Conservation (phyloP, 1,140 invertebrate genomes). For the Lordiphosa mommai region DNA sequence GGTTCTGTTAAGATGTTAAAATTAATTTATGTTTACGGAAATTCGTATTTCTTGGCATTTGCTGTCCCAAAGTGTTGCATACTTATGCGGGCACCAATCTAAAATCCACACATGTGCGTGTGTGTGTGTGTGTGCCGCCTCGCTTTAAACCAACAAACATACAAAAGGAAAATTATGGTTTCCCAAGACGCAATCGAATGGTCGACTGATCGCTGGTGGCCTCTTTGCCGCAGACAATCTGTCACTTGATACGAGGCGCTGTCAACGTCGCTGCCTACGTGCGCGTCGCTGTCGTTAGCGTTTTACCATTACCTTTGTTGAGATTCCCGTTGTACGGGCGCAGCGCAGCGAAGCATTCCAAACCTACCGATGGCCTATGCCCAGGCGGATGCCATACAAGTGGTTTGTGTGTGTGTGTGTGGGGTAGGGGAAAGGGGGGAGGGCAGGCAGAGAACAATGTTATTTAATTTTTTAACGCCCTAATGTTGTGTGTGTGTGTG, state of each 20-base stretch:
- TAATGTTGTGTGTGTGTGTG: not conserved
- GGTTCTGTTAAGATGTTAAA: too few species aligned
- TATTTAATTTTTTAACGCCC: constrained; percentile 60
- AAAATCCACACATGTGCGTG: not conserved
- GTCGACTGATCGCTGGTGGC: constrained; percentile 43
- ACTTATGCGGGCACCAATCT: not conserved
- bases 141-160: not conserved
- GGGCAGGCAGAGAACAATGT: constrained; percentile 26
- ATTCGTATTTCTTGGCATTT: not conserved
- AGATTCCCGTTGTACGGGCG: constrained; percentile 74
- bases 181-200: constrained; percentile 43
- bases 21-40: too few species aligned
- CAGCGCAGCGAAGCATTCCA: constrained; percentile 72
- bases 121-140: not conserved
- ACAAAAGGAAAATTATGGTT: constrained; percentile 60
- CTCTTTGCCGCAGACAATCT: constrained; percentile 75
- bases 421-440: too few species aligned
- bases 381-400: constrained; percentile 54
- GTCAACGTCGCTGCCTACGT: not conserved
- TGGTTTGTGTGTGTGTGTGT: constrained; percentile 15
- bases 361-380: constrained; percentile 12
- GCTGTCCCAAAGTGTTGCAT: not conserved
- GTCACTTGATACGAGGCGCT: constrained; percentile 59
- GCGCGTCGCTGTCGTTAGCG: constrained; percentile 27
- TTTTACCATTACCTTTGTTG: constrained; percentile 47